Conservation (phyloP, 2,888 invertebrate genomes). For the Cyaniris semiargus region DNA sequence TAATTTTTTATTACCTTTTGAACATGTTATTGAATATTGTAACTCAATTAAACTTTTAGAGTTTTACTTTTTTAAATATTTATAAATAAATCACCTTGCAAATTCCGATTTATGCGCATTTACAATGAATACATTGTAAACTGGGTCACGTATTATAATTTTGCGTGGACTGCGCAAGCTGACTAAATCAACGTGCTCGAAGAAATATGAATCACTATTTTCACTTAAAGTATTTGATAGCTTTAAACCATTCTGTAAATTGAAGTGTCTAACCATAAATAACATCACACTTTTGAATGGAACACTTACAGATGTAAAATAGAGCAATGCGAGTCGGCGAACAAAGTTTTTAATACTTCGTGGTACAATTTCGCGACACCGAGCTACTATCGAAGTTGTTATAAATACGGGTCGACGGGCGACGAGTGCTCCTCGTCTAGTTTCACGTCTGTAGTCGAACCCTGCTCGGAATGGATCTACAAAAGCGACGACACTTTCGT, state of each 20-base stretch:
- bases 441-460: slow-evolving; percentile 42
- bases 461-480: slow-evolving; percentile 48
- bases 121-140: too few species aligned
- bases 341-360: slow-evolving; percentile 37
- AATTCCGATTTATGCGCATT: too few species aligned
- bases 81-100: too few species aligned
- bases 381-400: slow-evolving; percentile 43
- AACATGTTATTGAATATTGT: too few species aligned
- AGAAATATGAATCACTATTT: too few species aligned
- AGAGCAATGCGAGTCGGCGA: slow-evolving; percentile 43
- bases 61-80: too few species aligned
- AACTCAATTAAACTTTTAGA: too few species aligned
- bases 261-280: neutral
- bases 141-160: too few species aligned
- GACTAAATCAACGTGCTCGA: too few species aligned
- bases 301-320: slow-evolving; percentile 45
- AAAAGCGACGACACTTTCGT: slow-evolving; percentile 46
- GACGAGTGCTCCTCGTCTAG: slow-evolving; percentile 41
- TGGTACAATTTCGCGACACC: slow-evolving; percentile 47
- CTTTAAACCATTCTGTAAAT: neutral
- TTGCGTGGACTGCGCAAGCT: too few species aligned
- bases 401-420: slow-evolving; percentile 42
- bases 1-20: too few species aligned
- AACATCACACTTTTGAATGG: neutral
- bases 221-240: neutral